Conservation (phyloP, 2,888 invertebrate species). For the Julus scandinavius region DNA sequence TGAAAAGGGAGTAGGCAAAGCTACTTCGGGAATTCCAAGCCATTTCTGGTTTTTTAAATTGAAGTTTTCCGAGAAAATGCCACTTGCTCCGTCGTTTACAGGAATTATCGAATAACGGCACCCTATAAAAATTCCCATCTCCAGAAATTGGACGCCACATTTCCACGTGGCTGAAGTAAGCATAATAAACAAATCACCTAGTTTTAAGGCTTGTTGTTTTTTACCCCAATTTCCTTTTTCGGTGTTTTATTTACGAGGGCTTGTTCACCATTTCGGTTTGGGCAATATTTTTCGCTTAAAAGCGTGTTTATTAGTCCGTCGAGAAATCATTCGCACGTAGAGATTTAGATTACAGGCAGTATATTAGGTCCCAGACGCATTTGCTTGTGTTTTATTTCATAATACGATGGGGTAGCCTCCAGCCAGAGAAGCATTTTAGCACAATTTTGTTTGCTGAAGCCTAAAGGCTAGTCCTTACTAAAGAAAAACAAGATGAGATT, state of each 20-base stretch:
- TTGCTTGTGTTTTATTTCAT: not conserved
- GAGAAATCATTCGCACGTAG: conserved; percentile 17
- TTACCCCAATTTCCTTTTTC: not conserved
- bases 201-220: conserved; percentile 1
- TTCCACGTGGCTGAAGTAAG: not conserved
- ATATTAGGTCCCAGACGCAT: not conserved
- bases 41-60: not conserved
- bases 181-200: conserved; percentile 8
- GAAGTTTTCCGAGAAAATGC: not conserved
- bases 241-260: conserved; percentile 9
- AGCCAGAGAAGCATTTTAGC: not conserved
- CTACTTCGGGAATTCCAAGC: not conserved
- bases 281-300: not conserved
- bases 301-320: conserved; percentile 11
- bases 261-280: not conserved
- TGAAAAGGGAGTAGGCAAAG: not conserved
- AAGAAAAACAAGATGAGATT: not conserved
- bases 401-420: not conserved
- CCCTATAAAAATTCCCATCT: not conserved
- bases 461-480: not conserved
- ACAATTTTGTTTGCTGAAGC: not conserved
- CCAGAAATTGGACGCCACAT: not conserved
- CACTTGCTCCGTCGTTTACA: not conserved
- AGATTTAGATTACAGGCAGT: not conserved
- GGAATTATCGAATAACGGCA: conserved; percentile 6